Percentiles rank a stretch among this genome's conserved stretches.
Conservation (phyloP, 2,888 invertebrate genomes). For the Agrotis ipsilon region DNA sequence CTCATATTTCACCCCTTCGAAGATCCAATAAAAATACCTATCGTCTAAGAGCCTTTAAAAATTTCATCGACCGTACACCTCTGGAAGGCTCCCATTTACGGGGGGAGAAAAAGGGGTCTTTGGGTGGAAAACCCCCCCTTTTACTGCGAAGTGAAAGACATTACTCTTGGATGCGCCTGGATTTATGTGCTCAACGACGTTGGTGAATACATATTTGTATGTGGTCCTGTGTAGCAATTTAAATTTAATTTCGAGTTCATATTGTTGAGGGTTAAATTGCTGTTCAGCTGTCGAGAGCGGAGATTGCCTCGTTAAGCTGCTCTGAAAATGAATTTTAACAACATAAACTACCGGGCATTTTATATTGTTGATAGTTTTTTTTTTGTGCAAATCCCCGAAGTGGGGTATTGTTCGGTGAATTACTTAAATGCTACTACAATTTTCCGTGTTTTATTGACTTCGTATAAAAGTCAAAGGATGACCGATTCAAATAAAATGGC, state of each 20-base stretch:
- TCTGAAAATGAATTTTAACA: slow-evolving; percentile 25
- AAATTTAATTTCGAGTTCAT: slow-evolving; percentile 44
- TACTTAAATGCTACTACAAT: not conserved
- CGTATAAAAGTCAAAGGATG: too few relatives aligned
- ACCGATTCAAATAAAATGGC: too few relatives aligned
- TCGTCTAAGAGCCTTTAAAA: slow-evolving; percentile 81
- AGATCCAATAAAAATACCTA: slow-evolving; percentile 79
- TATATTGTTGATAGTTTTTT: slow-evolving; percentile 40
- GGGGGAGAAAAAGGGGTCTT: slow-evolving; percentile 12
- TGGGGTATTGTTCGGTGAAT: not conserved
- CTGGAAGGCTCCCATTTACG: slow-evolving; percentile 62
- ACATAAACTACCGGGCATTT: slow-evolving; percentile 2
- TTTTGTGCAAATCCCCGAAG: not conserved
- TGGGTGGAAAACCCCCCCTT: slow-evolving; percentile 53
- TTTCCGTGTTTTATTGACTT: not conserved
- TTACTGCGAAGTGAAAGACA: slow-evolving; percentile 73
- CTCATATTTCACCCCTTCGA: slow-evolving; percentile 61
- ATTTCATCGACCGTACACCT: slow-evolving; percentile 79
- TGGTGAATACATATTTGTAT: slow-evolving; percentile 65
- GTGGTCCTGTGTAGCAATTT: slow-evolving; percentile 48
- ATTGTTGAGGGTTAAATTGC: slow-evolving; percentile 35
- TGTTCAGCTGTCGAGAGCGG: slow-evolving; percentile 7
- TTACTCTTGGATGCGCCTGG: slow-evolving; percentile 75
- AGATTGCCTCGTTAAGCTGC: slow-evolving; percentile 24
- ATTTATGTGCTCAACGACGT: slow-evolving; percentile 67